These are phyloP conservation scores for Caenorhabditis sp. DNA, from an alignment of 2,888 invertebrate species.

Conservation along the genomic window DNA sequence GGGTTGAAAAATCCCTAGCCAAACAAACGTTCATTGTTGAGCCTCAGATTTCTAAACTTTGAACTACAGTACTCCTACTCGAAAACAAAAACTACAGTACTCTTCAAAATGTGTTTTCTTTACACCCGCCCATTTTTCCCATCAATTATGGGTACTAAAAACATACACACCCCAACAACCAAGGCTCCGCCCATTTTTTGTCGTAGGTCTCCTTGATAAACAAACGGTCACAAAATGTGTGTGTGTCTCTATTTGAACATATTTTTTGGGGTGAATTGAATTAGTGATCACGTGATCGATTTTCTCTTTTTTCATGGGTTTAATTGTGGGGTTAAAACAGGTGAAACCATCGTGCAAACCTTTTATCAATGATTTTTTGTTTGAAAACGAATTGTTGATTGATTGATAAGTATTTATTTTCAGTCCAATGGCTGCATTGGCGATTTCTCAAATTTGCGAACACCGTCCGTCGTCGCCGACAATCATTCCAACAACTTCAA, in stretches of 20 bases:
- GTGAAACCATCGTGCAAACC: neutral
- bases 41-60: too few species aligned
- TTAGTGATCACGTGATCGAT: neutral
- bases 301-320: neutral
- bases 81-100: too few species aligned
- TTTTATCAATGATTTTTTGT: neutral
- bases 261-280: neutral
- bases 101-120: neutral
- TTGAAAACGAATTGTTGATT: neutral
- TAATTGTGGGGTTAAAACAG: neutral
- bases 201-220: neutral
- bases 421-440: slow-evolving; percentile 38
- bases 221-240: neutral
- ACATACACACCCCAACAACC: neutral
- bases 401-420: neutral
- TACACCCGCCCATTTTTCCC: neutral
- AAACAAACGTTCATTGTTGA: too few species aligned
- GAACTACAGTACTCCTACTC: too few species aligned
- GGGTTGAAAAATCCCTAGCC: too few species aligned
- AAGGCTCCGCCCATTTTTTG: neutral
- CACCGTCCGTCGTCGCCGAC: slow-evolving; percentile 21
- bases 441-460: slow-evolving; percentile 35
- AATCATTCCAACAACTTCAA: slow-evolving; percentile 16
- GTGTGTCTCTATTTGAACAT: neutral
- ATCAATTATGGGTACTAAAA: neutral